Conservation (phyloP, 1,140 invertebrate genomes). For the Andrena cerasifolii region DNA sequence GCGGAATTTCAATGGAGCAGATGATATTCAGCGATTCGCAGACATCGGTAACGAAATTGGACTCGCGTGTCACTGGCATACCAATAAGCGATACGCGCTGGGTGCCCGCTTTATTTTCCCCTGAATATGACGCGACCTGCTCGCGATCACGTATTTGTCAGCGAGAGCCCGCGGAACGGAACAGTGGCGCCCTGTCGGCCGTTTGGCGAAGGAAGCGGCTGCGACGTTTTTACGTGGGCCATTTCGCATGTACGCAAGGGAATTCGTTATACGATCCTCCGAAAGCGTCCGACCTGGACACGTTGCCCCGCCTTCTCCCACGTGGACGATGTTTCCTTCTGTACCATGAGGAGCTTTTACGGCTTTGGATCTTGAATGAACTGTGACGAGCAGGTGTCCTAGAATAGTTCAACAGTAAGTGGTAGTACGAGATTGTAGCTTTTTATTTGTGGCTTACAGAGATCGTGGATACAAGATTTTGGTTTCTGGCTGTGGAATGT, state of each 20-base stretch:
- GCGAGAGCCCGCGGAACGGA: constrained; percentile 22
- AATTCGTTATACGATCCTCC: too few species aligned
- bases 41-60: constrained; percentile 70
- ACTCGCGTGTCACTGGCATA: constrained; percentile 66
- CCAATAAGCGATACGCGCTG: constrained; percentile 62
- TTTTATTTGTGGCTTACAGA: too few species aligned
- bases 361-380: too few species aligned
- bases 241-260: neutral
- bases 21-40: constrained; percentile 73
- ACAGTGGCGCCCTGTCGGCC: constrained; percentile 10
- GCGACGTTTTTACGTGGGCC: constrained; percentile 25
- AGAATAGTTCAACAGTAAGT: too few species aligned
- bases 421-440: too few species aligned
- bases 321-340: too few species aligned
- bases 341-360: too few species aligned
- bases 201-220: neutral
- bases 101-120: constrained; percentile 52
- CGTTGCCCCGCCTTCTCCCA: too few species aligned
- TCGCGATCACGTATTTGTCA: constrained; percentile 48
- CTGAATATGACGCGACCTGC: constrained; percentile 45
- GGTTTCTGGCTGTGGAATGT: too few species aligned
- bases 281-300: too few species aligned
- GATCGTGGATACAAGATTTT: too few species aligned
- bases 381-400: too few species aligned
- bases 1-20: constrained; percentile 72